Conservation (phyloP, 2,888 invertebrate species). For the Hymenopus coronatus region DNA sequence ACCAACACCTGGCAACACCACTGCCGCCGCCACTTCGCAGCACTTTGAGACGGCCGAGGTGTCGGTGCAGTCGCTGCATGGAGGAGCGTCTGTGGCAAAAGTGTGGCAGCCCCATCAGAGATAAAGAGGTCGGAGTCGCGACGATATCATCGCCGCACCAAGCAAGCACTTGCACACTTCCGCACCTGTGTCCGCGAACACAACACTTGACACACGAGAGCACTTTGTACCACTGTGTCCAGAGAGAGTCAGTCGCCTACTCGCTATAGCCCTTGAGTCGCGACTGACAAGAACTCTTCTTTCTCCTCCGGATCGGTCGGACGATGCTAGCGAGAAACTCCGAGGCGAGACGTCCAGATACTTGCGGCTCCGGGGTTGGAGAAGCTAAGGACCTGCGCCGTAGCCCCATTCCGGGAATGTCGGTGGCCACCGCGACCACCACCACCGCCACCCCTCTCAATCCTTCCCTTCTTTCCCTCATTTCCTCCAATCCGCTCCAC, state of each 20-base stretch:
- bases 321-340: not conserved
- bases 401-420: conserved; percentile 24
- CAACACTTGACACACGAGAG: not conserved
- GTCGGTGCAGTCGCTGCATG: not conserved
- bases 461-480: conserved; percentile 30
- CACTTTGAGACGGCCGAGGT: not conserved
- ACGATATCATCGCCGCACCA: not conserved
- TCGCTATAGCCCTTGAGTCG: conserved; percentile 19
- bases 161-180: not conserved
- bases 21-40: not conserved
- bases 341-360: conserved; percentile 9
- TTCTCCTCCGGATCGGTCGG: not conserved
- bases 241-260: not conserved
- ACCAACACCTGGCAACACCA: not conserved
- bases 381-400: conserved; percentile 31
- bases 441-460: conserved; percentile 18
- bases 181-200: conserved; percentile 1
- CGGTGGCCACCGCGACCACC: conserved; percentile 5
- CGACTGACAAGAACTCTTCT: conserved; percentile 19
- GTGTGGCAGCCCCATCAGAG: not conserved
- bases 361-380: conserved; percentile 26
- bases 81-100: not conserved
- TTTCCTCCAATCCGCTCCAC: conserved; percentile 35
- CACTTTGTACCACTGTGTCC: not conserved
- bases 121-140: not conserved